Percentiles rank a stretch among this genome's conserved stretches.
phyloP scores from a whole-genome alignment of 2,113 vertebrate genomes.

The Hepsetus odoe region DNA sequence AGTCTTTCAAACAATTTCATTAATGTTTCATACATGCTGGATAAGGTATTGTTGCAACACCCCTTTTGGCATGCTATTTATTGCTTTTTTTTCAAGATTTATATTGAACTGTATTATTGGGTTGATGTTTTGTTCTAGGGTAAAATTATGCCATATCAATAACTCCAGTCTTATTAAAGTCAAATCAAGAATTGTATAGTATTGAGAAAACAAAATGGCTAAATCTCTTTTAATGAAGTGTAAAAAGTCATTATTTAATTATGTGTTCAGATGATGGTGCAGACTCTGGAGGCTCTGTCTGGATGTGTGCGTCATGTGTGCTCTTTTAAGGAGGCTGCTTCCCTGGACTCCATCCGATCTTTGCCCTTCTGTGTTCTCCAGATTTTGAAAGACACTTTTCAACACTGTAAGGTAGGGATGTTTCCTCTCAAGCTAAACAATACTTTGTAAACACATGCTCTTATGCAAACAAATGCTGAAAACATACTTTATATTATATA shows the following conservation, averaged over 20 bases:
- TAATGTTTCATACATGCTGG: too few relatives aligned
- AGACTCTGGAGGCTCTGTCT: conserved; percentile 80
- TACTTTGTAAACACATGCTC: neutral
- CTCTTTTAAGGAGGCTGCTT: conserved; percentile 70
- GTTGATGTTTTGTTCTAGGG: too few relatives aligned
- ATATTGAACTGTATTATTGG: too few relatives aligned
- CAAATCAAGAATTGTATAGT: too few relatives aligned
- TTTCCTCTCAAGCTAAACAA: neutral
- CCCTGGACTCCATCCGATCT: conserved; percentile 79
- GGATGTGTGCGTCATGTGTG: conserved; percentile 80
- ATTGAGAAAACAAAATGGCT: too few relatives aligned
- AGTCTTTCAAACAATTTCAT: too few relatives aligned
- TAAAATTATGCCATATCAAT: too few relatives aligned
- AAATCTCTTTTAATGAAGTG: neutral
- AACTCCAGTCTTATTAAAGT: too few relatives aligned
- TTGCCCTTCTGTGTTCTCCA: conserved; percentile 83
- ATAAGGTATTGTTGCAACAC: too few relatives aligned
- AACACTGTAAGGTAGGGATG: conserved; percentile 87
- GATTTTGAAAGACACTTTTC: conserved; percentile 84
- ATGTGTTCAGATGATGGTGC: conserved; percentile 78
- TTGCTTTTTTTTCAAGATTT: too few relatives aligned
- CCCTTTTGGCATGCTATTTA: too few relatives aligned
- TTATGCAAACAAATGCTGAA: neutral
- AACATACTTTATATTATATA: too few relatives aligned
- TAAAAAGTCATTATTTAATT: neutral